A percentile compares a stretch with the other conserved stretches of the same genome.
Evolutionary conservation across 2,888 invertebrate genomes (phyloP).

Genomic region (Adelphocoris suturalis): DNA sequence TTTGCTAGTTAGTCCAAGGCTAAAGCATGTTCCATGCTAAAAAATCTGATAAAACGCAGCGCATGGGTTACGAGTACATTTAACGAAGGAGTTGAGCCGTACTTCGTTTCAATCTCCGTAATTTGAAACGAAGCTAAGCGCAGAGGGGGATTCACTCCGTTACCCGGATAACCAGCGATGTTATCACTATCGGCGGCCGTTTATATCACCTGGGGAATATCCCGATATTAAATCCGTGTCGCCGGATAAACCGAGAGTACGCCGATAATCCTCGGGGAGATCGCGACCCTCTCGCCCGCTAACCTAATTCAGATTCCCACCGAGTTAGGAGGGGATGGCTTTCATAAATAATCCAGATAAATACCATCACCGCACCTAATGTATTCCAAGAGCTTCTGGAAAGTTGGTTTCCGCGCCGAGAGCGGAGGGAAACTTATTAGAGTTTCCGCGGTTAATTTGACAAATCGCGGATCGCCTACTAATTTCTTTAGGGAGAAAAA

Average conservation of each 20-base stretch:
- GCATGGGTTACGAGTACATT: too few relatives aligned
- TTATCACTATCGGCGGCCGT: neutral
- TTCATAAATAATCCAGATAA: slow-evolving; percentile 42
- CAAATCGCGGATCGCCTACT: slow-evolving; percentile 39
- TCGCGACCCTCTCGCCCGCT: neutral
- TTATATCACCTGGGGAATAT: neutral
- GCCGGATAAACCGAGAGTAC: neutral
- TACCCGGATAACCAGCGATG: neutral
- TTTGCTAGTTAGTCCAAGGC: too few relatives aligned
- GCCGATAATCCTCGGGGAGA: neutral
- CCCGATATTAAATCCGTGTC: neutral
- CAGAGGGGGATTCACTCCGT: neutral
- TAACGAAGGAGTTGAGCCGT: too few relatives aligned
- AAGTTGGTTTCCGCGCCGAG: neutral
- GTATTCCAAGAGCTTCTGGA: slow-evolving; percentile 15
- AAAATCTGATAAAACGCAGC: too few relatives aligned
- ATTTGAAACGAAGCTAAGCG: neutral
- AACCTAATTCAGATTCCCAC: slow-evolving; percentile 37
- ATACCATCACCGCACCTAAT: slow-evolving; percentile 22
- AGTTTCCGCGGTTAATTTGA: slow-evolving; percentile 57
- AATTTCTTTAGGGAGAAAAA: slow-evolving; percentile 18
- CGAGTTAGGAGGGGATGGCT: neutral
- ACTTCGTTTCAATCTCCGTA: neutral
- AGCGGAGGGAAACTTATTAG: neutral
- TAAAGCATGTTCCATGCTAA: too few relatives aligned